These are phyloP conservation scores for Diplosoma virens DNA, from an alignment of 23 tunicate species.

Conservation along the genomic window DNA sequence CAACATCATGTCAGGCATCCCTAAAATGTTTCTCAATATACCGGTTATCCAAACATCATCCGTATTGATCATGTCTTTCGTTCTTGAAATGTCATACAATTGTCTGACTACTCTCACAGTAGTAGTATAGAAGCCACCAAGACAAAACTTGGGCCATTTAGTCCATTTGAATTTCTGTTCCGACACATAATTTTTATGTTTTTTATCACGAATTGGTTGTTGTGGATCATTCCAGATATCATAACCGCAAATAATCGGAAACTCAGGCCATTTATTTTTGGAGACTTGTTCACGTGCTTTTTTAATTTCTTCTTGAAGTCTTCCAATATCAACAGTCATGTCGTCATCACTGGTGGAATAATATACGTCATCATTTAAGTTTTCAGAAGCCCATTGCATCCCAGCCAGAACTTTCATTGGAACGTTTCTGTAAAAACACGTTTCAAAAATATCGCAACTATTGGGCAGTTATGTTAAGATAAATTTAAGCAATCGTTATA, in stretches of 20 bases:
- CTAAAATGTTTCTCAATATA: constrained; percentile 6
- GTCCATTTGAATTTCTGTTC: background rate
- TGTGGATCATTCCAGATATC: background rate
- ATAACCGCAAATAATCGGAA: constrained; percentile 8
- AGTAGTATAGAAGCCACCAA: constrained; percentile 16
- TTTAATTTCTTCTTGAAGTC: constrained; percentile 1
- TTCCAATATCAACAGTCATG: constrained; percentile 9
- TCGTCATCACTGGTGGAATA: constrained; percentile 27
- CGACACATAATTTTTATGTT: constrained; percentile 15
- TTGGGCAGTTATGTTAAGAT: background rate
- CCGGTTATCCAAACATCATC: constrained; percentile 32
- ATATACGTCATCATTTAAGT: background rate
- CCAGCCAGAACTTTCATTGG: constrained; percentile 11
- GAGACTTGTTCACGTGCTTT: background rate
- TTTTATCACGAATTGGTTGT: background rate
- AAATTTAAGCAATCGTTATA: background rate
- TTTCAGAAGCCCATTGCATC: constrained; percentile 29
- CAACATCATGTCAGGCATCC: constrained; percentile 6
- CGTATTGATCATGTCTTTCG: background rate
- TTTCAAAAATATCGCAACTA: too few species aligned
- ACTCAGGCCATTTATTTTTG: constrained; percentile 20
- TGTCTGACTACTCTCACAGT: constrained; percentile 1
- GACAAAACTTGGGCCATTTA: constrained; percentile 12
- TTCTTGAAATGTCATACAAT: constrained; percentile 14
- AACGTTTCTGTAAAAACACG: background rate